Base-by-base conservation (phyloP, 2,888 invertebrate species). In the Agapostemon virescens region DNA sequence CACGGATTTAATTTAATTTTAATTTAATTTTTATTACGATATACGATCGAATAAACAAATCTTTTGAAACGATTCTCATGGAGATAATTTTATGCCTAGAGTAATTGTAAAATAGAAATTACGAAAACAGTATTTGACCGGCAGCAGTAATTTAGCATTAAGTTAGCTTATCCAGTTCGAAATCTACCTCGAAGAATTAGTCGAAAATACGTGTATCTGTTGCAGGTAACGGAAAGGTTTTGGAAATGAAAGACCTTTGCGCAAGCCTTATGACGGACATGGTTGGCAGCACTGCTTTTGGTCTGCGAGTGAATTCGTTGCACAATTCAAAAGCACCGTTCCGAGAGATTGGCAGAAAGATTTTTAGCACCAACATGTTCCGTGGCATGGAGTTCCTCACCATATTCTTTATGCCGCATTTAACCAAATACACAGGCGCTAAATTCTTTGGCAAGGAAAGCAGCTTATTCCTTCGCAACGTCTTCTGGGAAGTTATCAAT, bases 201-300 rank as follows among this genome's bases (percentile, higher is more conserved):
- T 49, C 11, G 7, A 20, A 11, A 4, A 20, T 30, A 33, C 7
- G 20, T 11, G 20, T 42, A 2, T 42, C n/a, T 42, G 13, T 72
- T 58, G 1, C 40, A 88, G 91, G 83, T 40, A 36, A 74, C 0
- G 85, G 87, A 15, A 81, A 83, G n/a, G 52, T 33, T 2, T 0
- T 92, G 6, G 92, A 92, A 52, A 33, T 91, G 11, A 92, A 91
- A 76, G 90, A 92, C n/a, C 74, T 90, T 4, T 86, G 84, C 42
- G 90, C 89, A 0, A 90, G 87, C 67, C 90, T 89, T 49, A 89
- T 91, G 0, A 92, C 92, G 4, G 94, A 94, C 82, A 90, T 94
- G 1, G 93, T 94, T 76, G 93, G 93, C 6, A 93, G 93, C 0
- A 93, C 93, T 1, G 94, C 94, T 1, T 94, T 91, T 64, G 94